These are phyloP conservation scores for Mustelus asterias DNA, from an alignment of 2,113 vertebrate species.

Conservation along the genomic window DNA sequence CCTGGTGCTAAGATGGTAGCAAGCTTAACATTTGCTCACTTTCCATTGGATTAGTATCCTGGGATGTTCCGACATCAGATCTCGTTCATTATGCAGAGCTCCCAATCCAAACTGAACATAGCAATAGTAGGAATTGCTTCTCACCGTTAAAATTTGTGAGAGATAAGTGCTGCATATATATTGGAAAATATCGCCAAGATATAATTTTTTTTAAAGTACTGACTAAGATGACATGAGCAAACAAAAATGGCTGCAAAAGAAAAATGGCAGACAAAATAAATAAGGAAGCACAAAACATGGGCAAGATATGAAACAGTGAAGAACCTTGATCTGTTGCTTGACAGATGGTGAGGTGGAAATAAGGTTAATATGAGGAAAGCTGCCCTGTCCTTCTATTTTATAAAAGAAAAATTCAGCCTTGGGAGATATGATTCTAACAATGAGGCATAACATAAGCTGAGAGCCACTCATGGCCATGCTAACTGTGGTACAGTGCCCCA, in stretches of 20 bases:
- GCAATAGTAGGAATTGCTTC: neutral
- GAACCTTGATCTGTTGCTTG: neutral
- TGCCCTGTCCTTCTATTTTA: neutral
- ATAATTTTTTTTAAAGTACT: neutral
- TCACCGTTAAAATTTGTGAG: neutral
- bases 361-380: neutral
- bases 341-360: neutral
- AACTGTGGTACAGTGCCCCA: too few relatives aligned
- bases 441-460: too few relatives aligned
- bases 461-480: too few relatives aligned
- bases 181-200: neutral
- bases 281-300: neutral
- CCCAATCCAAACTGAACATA: neutral
- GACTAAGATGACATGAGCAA: neutral
- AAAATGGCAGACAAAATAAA: neutral
- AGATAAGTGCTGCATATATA: neutral
- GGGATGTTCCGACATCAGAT: neutral
- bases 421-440: too few relatives aligned
- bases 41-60: neutral
- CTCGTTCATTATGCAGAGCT: neutral
- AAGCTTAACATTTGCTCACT: neutral
- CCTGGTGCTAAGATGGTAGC: neutral
- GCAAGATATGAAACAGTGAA: neutral
- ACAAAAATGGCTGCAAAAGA: neutral
- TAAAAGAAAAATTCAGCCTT: too few relatives aligned